Evolutionary conservation across 92 coral and sea anemone species (phyloP).

Genomic region (Micromussa lordhowensis): DNA sequence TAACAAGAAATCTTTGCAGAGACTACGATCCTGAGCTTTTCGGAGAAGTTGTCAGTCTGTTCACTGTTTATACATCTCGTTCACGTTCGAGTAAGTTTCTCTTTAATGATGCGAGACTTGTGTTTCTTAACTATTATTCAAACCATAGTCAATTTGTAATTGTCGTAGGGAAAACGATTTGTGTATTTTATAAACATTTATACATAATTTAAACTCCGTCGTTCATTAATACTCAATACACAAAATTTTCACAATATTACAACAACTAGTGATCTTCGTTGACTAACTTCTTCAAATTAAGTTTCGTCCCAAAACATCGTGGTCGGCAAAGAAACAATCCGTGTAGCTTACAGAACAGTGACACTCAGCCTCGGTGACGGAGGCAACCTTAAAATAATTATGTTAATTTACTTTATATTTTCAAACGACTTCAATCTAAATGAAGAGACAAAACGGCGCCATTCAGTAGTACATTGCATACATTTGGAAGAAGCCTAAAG

Average conservation of each 20-base stretch:
- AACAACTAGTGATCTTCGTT: neutral
- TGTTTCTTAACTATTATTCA: neutral
- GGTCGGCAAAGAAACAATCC: neutral
- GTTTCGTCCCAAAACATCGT: neutral
- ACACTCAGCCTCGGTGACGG: neutral
- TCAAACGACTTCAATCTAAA: neutral
- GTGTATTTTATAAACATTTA: neutral
- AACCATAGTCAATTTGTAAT: neutral
- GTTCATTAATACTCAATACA: neutral
- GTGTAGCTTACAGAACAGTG: neutral
- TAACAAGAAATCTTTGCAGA: neutral
- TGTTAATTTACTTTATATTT: neutral
- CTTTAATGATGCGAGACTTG: neutral
- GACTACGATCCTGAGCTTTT: neutral
- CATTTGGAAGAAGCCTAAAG: neutral
- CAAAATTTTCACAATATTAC: neutral
- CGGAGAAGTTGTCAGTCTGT: neutral
- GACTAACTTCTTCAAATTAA: neutral
- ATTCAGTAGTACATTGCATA: neutral
- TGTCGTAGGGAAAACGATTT: neutral
- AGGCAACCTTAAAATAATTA: neutral
- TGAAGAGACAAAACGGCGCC: neutral
- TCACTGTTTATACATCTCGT: neutral
- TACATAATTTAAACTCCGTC: neutral
- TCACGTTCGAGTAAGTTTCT: neutral